phyloP scores from a whole-genome alignment of 2,888 invertebrate species.

The Leptinotarsa peninsularis region DNA sequence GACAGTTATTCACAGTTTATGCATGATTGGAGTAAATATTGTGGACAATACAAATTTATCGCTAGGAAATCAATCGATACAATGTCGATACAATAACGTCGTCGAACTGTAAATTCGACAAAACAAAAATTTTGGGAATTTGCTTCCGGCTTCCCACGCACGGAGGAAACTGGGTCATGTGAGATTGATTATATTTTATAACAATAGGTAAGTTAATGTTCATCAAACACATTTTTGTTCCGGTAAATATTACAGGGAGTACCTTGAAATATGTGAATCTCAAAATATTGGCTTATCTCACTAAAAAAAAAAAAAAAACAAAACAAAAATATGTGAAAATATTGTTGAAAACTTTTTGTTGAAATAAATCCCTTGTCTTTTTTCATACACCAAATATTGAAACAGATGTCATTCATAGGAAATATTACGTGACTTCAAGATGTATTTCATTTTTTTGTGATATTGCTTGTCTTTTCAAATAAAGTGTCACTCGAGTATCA shows the following conservation, averaged over 20 bases:
- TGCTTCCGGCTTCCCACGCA: conserved; percentile 57
- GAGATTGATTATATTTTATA: conserved; percentile 28
- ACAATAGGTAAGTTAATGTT: neutral
- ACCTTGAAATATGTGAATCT: neutral
- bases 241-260: neutral
- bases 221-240: neutral
- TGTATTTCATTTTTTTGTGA: too few relatives aligned
- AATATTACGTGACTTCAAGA: too few relatives aligned
- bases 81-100: conserved; percentile 40
- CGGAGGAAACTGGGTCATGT: conserved; percentile 40
- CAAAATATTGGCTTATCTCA: too few relatives aligned
- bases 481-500: too few relatives aligned
- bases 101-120: conserved; percentile 47
- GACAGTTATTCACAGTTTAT: conserved; percentile 21
- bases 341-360: too few relatives aligned
- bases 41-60: conserved; percentile 23
- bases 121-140: conserved; percentile 44
- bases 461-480: too few relatives aligned
- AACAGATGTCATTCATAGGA: too few relatives aligned
- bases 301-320: too few relatives aligned
- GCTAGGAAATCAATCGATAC: conserved; percentile 38
- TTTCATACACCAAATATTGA: too few relatives aligned
- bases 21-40: conserved; percentile 21
- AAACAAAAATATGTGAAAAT: too few relatives aligned
- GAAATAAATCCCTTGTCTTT: too few relatives aligned